These are phyloP conservation scores for Prosapia bicincta DNA, from an alignment of 2,888 invertebrate genomes.

Conservation along the genomic window DNA sequence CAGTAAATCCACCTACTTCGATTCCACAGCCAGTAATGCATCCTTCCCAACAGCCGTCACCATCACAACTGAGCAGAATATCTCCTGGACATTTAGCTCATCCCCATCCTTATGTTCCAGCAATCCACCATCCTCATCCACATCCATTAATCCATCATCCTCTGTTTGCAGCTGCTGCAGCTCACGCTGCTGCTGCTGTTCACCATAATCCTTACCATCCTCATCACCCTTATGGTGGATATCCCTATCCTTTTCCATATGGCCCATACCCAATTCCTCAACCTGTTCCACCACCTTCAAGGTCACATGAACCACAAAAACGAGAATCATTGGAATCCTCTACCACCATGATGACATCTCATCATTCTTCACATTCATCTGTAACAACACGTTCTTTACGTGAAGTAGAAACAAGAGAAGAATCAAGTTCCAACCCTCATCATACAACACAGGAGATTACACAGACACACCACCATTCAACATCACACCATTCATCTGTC, in stretches of 20 bases:
- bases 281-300: slow-evolving; percentile 44
- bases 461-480: slow-evolving; percentile 63
- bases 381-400: slow-evolving; percentile 64
- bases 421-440: slow-evolving; percentile 50
- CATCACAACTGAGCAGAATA: slow-evolving; percentile 53
- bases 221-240: slow-evolving; percentile 51
- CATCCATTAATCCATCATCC: slow-evolving; percentile 63
- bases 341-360: slow-evolving; percentile 64
- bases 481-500: slow-evolving; percentile 62
- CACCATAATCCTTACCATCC: slow-evolving; percentile 68
- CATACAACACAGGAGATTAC: slow-evolving; percentile 63
- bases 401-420: slow-evolving; percentile 48
- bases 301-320: slow-evolving; percentile 36
- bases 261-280: slow-evolving; percentile 51
- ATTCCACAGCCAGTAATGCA: slow-evolving; percentile 69
- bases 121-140: slow-evolving; percentile 70
- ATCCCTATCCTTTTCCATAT: slow-evolving; percentile 52
- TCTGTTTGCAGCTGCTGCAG: slow-evolving; percentile 58
- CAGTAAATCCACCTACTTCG: slow-evolving; percentile 53
- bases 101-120: slow-evolving; percentile 41
- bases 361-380: slow-evolving; percentile 67
- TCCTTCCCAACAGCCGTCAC: slow-evolving; percentile 69
- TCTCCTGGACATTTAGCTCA: slow-evolving; percentile 43
- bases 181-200: slow-evolving; percentile 57
- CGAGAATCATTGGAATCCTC: slow-evolving; percentile 51